Evolutionary conservation across 2,888 invertebrate genomes (phyloP), one percentile per base, ranked within the genome.

Genomic region (Trichopria drosophilae): DNA sequence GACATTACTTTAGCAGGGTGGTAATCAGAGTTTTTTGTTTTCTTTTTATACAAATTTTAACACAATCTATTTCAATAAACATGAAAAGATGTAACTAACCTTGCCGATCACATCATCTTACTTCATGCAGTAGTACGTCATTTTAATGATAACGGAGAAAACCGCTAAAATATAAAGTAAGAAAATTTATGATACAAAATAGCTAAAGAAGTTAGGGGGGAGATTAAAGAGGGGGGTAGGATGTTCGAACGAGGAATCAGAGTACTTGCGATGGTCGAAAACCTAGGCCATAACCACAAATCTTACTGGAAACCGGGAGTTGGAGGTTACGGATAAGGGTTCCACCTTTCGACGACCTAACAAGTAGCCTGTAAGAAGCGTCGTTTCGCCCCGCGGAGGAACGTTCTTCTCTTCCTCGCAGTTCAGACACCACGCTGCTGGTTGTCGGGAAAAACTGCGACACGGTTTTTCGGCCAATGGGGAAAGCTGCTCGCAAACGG

Each of bases 301-400:
- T 71, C 72, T 71, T 68, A 61, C 55, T 44, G 44, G 57, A 45
- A 59, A 59, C 55, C 42, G 44, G 35, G 18, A 26, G 43, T 47
- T 39, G 49, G 46, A 57, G 62, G 63, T 55, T 62, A 61, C 60
- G 54, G 55, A 48, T 47, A 36, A 57, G 57, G 59, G 62, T 66
- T 64, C 64, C 66, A 70, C 67, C 67, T 71, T 69, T 61, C 60
- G 50, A 59, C 64, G 60, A 69, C 69, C 72, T 73, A 73, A 73
- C 73, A 73, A 73, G 73, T 73, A 70, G 73, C 68, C 67, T 64
- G 68, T 72, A 73, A 72, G 73, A 73, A 73, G 69, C 68, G 64
- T 63, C 68, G 69, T 68, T 66, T 69, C 66, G 61, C 63, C 63
- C 60, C 63, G 64, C 64, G 65, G 46, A 56, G 55, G 53, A 54